Evolutionary conservation across 2,113 vertebrate species (phyloP).

Genomic region (Zosterops japonicus): DNA sequence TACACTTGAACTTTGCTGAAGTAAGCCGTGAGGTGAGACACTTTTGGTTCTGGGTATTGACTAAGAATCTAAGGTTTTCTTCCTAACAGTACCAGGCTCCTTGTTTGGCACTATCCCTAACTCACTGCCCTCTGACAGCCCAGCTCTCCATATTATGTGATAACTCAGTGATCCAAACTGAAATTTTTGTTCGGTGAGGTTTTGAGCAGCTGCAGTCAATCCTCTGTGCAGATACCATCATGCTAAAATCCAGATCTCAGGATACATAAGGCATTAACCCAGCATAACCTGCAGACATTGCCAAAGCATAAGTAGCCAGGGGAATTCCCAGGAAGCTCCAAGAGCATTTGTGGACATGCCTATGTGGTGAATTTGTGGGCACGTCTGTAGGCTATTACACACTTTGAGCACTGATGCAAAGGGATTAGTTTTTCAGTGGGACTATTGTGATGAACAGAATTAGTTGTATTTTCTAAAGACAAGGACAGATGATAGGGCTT

Average conservation of each 20-base stretch:
- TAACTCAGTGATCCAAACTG: background rate
- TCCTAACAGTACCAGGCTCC: background rate
- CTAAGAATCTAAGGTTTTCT: background rate
- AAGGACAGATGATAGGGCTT: background rate
- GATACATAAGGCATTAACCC: background rate
- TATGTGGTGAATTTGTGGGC: background rate
- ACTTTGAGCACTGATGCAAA: background rate
- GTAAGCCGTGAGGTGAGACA: background rate
- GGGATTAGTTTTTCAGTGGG: background rate
- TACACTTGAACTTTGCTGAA: background rate
- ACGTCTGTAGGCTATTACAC: background rate
- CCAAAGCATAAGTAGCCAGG: background rate
- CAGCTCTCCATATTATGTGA: background rate
- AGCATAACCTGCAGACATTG: background rate
- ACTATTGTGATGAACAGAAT: background rate
- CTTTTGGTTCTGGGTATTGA: background rate
- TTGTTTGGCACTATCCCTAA: background rate
- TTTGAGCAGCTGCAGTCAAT: background rate
- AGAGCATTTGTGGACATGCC: background rate
- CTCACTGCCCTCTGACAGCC: background rate
- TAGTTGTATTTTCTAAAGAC: background rate
- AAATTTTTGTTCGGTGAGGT: background rate
- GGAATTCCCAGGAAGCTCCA: conserved; percentile 9
- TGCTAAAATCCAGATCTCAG: background rate
- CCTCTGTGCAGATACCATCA: background rate